Evolutionary conservation across 2,113 vertebrate species (phyloP).

Genomic region (Candoia aspera): DNA sequence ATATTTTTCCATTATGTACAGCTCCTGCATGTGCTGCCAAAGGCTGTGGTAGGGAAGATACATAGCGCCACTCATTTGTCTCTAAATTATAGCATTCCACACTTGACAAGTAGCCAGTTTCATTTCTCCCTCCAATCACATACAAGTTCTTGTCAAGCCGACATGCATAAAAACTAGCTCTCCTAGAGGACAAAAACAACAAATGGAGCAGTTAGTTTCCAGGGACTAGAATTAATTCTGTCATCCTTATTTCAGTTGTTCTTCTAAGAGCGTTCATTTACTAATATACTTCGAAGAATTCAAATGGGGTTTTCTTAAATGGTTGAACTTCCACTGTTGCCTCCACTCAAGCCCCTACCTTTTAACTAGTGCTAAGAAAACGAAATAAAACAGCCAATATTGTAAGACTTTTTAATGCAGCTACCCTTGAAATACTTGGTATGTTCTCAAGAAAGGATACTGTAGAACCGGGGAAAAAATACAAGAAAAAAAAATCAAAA

Average conservation of each 20-base stretch:
- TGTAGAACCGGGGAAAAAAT: neutral
- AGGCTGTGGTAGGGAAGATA: constrained; percentile 92
- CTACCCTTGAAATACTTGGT: neutral
- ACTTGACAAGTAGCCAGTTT: constrained; percentile 95
- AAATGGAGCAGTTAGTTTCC: constrained; percentile 50
- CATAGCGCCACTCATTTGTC: constrained; percentile 97
- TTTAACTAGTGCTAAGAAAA: neutral
- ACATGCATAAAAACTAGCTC: constrained; percentile 98
- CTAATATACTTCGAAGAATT: neutral
- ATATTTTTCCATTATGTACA: constrained; percentile 97
- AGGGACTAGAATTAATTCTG: neutral
- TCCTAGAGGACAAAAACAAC: constrained; percentile 76
- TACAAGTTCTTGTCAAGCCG: constrained; percentile 96
- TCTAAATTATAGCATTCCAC: constrained; percentile 98
- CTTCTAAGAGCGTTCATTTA: neutral
- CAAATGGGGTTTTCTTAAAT: neutral
- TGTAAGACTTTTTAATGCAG: neutral
- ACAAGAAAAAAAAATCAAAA: neutral
- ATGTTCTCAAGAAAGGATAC: neutral
- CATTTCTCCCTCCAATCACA: constrained; percentile 95
- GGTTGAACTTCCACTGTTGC: neutral
- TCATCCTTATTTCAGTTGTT: neutral
- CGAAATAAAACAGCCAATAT: neutral
- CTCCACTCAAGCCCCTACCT: neutral
- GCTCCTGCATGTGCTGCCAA: constrained; percentile 95